Evolutionary conservation across 1,140 invertebrate species (phyloP), one percentile per base, ranked within the genome.

Genomic region (Orchestia grillus): DNA sequence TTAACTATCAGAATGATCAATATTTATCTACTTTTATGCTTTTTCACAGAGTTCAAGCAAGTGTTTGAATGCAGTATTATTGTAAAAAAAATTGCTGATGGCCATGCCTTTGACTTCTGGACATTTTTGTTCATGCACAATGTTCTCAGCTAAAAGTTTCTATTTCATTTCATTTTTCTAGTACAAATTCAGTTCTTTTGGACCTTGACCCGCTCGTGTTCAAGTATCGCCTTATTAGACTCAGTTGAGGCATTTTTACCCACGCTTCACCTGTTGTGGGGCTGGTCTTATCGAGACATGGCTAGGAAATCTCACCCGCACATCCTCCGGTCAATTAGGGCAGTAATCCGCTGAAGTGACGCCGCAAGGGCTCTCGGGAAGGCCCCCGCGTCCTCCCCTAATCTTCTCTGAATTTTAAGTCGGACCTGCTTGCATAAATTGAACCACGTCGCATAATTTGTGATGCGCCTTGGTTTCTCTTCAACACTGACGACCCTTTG

Each of bases 351-450:
- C 36, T 3, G 62, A 77, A 77, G 62, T 77, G 62, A 77, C 62
- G 62, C 62, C 62, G 62, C 62, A 23, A 77, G 62, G 28, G 62
- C 62, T 77, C 62, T 77, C 62, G 62, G 62, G 62, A 77, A 77
- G 62, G 62, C 62, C 62, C 62, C 62, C 36, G 28, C 62, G 62
- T 77, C 62, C 28, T 77, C 62, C 36, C 62, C 62, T 90, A 90
- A 90, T 90, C 88, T 44, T 41, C 43, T 41, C 88, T 90, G 41
- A 90, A 90, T 90, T 90, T 90, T 90, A 90, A 90, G 88, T 90
- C 88, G 41, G 88, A 90, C n/a, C 88, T 90, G 88, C 88, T 90
- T 90, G 88, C 88, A 90, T 90, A 90, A 90, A 90, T 90, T 90
- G 43, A 42, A 44, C 88, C 43, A 28, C 88, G 88, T 90, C 88